Evolutionary conservation across 1,140 invertebrate genomes (phyloP).

Genomic region (Drosophila ercepeae): DNA sequence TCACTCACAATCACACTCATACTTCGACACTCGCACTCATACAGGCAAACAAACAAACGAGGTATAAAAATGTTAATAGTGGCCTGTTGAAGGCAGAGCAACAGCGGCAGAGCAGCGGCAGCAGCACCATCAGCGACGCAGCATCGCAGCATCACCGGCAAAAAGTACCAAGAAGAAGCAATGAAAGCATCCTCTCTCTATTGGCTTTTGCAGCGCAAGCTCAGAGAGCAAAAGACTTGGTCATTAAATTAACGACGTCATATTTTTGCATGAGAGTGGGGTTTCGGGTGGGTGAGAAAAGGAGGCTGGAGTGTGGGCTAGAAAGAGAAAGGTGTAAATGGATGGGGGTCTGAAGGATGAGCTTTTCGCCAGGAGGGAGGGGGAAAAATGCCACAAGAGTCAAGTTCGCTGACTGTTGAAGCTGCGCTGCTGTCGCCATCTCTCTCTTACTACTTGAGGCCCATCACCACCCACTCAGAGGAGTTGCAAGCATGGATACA

Average conservation of each 20-base stretch:
- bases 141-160: conserved; percentile 47
- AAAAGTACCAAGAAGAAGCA: conserved; percentile 31
- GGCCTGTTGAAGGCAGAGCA: conserved; percentile 73
- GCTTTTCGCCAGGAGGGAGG: conserved; percentile 27
- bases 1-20: too few species aligned
- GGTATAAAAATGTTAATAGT: conserved; percentile 66
- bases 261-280: conserved; percentile 10
- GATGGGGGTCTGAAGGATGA: neutral
- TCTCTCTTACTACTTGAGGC: too few species aligned
- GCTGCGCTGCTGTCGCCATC: conserved; percentile 8
- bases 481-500: conserved; percentile 14
- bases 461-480: conserved; percentile 20
- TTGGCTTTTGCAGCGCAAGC: conserved; percentile 23
- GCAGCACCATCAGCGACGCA: conserved; percentile 11
- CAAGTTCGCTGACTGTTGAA: conserved; percentile 50
- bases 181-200: conserved; percentile 10
- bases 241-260: conserved; percentile 46
- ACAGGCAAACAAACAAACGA: conserved; percentile 15
- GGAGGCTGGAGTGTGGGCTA: neutral
- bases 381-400: conserved; percentile 14
- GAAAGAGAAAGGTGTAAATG: neutral
- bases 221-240: conserved; percentile 34
- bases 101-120: conserved; percentile 38
- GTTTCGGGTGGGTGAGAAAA: too few species aligned
- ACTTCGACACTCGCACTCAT: too few species aligned